These are phyloP conservation scores for Polydrusus cervinus DNA, from an alignment of 2,888 invertebrate genomes.

Conservation along the genomic window DNA sequence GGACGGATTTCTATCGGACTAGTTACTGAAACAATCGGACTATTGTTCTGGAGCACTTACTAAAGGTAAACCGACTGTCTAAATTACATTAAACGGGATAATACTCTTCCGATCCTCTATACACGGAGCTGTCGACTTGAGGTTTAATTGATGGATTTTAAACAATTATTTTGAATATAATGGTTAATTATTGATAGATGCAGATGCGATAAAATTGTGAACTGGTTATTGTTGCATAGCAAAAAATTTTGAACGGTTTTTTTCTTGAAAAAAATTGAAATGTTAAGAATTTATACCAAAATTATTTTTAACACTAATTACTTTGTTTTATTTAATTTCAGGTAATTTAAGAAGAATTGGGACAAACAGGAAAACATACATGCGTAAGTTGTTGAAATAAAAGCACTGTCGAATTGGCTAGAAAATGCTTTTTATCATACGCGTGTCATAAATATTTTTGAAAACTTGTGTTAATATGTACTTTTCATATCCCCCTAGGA, in stretches of 20 bases:
- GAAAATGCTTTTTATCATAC: too few relatives aligned
- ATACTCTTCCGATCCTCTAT: slow-evolving; percentile 33
- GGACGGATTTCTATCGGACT: slow-evolving; percentile 29
- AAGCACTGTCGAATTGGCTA: too few relatives aligned
- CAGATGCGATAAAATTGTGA: too few relatives aligned
- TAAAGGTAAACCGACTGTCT: slow-evolving; percentile 42
- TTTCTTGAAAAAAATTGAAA: too few relatives aligned
- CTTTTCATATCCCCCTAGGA: too few relatives aligned
- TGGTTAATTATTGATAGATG: too few relatives aligned
- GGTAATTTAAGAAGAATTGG: slow-evolving; percentile 14
- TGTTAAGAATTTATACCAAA: too few relatives aligned
- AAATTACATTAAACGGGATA: slow-evolving; percentile 40
- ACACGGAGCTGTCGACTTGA: slow-evolving; percentile 16
- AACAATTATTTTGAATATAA: not conserved
- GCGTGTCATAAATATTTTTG: too few relatives aligned
- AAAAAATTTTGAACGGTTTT: too few relatives aligned
- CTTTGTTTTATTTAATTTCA: slow-evolving; percentile 27
- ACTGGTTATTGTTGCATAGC: too few relatives aligned
- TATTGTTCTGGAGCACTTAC: slow-evolving; percentile 59
- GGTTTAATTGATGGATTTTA: slow-evolving; percentile 16
- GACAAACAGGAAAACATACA: slow-evolving; percentile 17
- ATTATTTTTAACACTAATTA: too few relatives aligned
- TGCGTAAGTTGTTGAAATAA: slow-evolving; percentile 12
- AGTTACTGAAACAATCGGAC: slow-evolving; percentile 57
- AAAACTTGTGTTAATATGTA: too few relatives aligned